phyloP scores from a whole-genome alignment of 2,113 vertebrate species.

The Turdus rufiventris region DNA sequence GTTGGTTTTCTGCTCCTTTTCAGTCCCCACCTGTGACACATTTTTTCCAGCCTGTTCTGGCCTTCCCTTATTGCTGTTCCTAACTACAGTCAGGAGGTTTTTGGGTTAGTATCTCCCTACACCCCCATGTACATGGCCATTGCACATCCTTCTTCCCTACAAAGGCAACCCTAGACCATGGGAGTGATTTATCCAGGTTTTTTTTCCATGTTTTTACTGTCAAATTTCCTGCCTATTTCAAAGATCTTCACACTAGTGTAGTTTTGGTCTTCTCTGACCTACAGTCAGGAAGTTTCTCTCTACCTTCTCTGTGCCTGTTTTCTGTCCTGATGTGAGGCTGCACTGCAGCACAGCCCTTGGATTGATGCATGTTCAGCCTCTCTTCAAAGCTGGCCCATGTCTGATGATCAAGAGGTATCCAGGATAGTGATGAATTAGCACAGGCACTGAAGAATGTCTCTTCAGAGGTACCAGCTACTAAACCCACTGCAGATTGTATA shows the following conservation, averaged over 20 bases:
- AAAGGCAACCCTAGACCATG: not conserved
- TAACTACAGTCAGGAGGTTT: not conserved
- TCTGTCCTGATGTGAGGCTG: not conserved
- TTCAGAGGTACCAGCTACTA: not conserved
- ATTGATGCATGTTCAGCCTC: not conserved
- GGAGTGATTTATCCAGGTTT: not conserved
- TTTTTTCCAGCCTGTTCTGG: not conserved
- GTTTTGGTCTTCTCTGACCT: not conserved
- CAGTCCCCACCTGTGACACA: not conserved
- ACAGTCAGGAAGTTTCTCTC: not conserved
- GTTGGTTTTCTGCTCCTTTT: not conserved
- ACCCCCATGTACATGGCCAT: accelerated
- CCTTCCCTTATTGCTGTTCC: not conserved
- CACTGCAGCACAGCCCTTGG: not conserved
- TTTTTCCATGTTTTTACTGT: not conserved
- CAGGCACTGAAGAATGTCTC: not conserved
- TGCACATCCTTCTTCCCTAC: not conserved
- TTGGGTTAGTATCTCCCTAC: not conserved
- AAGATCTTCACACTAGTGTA: not conserved
- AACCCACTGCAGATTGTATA: not conserved
- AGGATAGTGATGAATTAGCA: not conserved
- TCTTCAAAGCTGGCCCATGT: not conserved
- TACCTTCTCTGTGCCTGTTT: not conserved
- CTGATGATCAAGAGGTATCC: not conserved
- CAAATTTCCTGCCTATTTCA: not conserved